A percentile compares a stretch with the other conserved stretches of the same genome.
Conservation (phyloP, 2,113 vertebrate genomes). For the Prietella phreatophila region DNA sequence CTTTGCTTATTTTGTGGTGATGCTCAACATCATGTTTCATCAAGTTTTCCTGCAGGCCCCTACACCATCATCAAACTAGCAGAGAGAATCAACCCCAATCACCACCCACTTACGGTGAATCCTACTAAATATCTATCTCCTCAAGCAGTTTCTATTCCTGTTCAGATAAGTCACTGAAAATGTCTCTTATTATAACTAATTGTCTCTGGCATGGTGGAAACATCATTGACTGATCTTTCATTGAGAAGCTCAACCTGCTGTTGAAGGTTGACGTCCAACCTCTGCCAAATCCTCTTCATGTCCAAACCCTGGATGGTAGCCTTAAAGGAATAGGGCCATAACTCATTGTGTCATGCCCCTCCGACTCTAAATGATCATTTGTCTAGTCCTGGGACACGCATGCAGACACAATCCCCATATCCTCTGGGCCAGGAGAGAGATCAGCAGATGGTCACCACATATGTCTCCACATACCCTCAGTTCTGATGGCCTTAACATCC, state of each 20-base stretch:
- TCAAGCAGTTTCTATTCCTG: background rate
- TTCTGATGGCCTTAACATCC: background rate
- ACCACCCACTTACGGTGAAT: background rate
- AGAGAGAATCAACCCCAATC: too few relatives aligned
- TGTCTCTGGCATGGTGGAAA: background rate
- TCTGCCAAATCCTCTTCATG: background rate
- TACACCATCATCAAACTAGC: too few relatives aligned
- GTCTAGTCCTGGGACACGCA: background rate
- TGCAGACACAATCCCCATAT: background rate
- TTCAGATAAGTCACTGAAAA: background rate
- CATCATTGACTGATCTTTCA: too few relatives aligned
- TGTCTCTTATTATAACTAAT: background rate
- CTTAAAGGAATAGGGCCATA: background rate
- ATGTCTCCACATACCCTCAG: background rate
- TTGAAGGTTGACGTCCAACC: too few relatives aligned
- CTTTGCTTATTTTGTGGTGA: too few relatives aligned
- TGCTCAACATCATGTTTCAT: too few relatives aligned
- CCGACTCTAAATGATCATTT: background rate
- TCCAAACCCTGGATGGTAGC: too few relatives aligned
- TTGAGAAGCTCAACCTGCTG: too few relatives aligned
- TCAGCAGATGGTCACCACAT: background rate
- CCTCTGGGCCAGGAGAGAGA: background rate
- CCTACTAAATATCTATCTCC: background rate
- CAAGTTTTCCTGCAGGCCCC: too few relatives aligned
- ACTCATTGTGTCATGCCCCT: background rate